Evolutionary conservation across 2,888 invertebrate genomes (phyloP), one percentile per base, ranked within the genome.

Genomic region (Temnothorax ravouxi): DNA sequence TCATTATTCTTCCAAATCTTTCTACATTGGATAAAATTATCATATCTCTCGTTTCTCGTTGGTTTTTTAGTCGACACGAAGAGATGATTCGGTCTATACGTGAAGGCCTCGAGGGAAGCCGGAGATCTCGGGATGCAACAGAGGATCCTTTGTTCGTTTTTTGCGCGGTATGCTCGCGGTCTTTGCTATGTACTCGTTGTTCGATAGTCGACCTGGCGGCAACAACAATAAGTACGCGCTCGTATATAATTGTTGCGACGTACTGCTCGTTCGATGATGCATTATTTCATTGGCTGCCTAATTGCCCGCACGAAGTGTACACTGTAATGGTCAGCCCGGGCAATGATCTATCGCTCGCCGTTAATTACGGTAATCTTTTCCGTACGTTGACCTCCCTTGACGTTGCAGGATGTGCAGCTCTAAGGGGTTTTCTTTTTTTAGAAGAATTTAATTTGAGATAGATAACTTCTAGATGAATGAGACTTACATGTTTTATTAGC

Each of bases 271-370:
- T 86, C 81, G 76, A 86, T 72, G 84, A 85, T 88, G 83, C 87
- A 75, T 69, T 84, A 82, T 83, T 86, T 84, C 83, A 71, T 59
- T 83, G 52, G 71, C 47, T 84, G 72, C 50, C 77, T 90, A 87
- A 89, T 90, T 90, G 85, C 83, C 61, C 41, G 29, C 66, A 62
- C 34, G 81, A 81, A 85, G 83, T 69, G 76, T 83, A 38, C 85
- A 69, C 50, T 61, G 25, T 83, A 83, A 85, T 82, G 66, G 56
- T 74, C 61, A 62, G 18, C 64, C 6, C 61, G 38, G 15, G 21
- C n/a, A 76, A 84, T 79, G 79, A 87, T 83, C 79, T 69, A 84
- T 86, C 44, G 50, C n/a, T 52, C 41, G 56, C 18, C 74, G 77
- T 61, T 83, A 86, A 83, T 81, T 69, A 64, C 52, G 18, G 29